phyloP scores from a whole-genome alignment of 2,797 vertebrate genomes.

The Helarctos malayanus region DNA sequence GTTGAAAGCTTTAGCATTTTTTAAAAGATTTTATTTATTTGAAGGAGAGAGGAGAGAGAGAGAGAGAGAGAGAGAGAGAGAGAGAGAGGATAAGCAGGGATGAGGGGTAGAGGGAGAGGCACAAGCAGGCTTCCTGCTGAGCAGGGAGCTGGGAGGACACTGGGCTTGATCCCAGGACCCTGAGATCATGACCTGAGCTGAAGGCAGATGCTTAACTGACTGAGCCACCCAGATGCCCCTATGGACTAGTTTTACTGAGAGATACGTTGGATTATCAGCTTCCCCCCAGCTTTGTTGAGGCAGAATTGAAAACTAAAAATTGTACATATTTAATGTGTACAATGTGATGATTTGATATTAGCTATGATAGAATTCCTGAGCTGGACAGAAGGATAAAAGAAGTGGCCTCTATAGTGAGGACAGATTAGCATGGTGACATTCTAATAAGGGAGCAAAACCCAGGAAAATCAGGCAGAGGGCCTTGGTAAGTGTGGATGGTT shows the following conservation, averaged over 20 bases:
- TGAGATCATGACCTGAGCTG: not conserved
- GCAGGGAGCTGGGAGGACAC: too few relatives aligned
- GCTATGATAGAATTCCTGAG: not conserved
- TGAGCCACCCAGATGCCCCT: not conserved
- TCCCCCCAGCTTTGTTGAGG: not conserved
- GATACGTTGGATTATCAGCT: not conserved
- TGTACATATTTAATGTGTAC: not conserved
- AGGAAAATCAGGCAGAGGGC: not conserved
- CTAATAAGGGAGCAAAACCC: not conserved
- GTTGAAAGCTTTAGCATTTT: not conserved
- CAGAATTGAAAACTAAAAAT: not conserved
- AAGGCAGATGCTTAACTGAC: not conserved
- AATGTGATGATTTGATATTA: not conserved
- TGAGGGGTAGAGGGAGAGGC: too few relatives aligned
- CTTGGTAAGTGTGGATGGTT: not conserved
- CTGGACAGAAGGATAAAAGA: not conserved
- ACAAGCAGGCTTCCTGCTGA: too few relatives aligned
- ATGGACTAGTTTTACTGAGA: constrained; percentile 1
- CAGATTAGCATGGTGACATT: not conserved
- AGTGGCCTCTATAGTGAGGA: not conserved
- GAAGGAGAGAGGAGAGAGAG: too few relatives aligned
- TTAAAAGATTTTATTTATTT: too few relatives aligned
- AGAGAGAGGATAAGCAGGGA: too few relatives aligned
- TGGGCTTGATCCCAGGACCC: not conserved
- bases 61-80: too few relatives aligned